phyloP scores from a whole-genome alignment of 2,797 vertebrate genomes.

The Setipinna tenuifilis region DNA sequence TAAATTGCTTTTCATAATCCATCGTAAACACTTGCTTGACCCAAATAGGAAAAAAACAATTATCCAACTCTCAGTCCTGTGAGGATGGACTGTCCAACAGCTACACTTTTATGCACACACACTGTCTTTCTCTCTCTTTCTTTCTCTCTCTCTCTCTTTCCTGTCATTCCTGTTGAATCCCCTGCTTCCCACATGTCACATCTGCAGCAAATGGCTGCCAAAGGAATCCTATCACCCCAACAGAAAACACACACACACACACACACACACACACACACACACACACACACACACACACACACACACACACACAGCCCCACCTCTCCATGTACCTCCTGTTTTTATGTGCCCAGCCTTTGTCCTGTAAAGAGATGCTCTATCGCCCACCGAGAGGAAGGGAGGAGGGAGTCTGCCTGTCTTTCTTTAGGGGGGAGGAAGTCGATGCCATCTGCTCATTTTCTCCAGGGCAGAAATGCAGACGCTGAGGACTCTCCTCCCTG shows the following conservation, averaged over 20 bases:
- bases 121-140: too few relatives aligned
- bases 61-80: background rate
- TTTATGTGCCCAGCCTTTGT: constrained; percentile 51
- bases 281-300: background rate
- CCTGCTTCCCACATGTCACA: constrained; percentile 21
- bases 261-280: constrained; percentile 15
- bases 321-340: background rate
- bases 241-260: constrained; percentile 8
- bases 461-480: constrained; percentile 15
- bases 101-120: background rate
- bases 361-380: constrained; percentile 48
- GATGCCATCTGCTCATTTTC: constrained; percentile 64
- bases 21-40: constrained; percentile 13
- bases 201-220: constrained; percentile 49
- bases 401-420: background rate
- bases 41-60: constrained; percentile 33
- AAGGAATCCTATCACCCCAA: constrained; percentile 32
- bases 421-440: constrained; percentile 50
- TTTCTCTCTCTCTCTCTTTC: background rate
- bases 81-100: background rate
- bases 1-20: constrained; percentile 20
- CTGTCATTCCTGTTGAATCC: constrained; percentile 1
- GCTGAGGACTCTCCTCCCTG: constrained; percentile 6
- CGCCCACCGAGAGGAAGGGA: constrained; percentile 23
- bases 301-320: constrained; percentile 31